Base-by-base conservation (phyloP, 2,797 vertebrate species). In the Lithobates pipiens region DNA sequence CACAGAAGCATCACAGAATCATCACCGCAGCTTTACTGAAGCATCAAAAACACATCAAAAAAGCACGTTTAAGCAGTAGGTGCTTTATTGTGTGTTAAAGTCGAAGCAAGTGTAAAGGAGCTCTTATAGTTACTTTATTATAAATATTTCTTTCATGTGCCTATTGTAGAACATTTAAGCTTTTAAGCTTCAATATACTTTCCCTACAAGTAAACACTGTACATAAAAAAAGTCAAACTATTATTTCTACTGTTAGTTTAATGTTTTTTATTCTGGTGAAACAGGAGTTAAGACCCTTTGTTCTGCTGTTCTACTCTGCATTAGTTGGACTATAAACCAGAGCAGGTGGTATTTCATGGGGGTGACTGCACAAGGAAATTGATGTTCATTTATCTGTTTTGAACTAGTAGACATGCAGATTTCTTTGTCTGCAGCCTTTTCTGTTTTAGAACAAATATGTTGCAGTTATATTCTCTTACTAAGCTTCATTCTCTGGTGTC, bases 261-360 rank as follows among this genome's bases (percentile, higher is more conserved):
- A 67, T 6, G 61, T n/a, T 13, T 54, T 54, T 54, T 54, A 18
- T 61, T 61, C 21, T 61, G 54, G 21, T 61, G 8, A 61, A 61
- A 61, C 65, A 67, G 5, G n/a, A 67, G 65, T 67, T 11, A 67
- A 67, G 21, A 61, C 54, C 65, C 27, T 67, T 27, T 67, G 65
- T 29, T 67, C 10, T 67, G 0, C 11, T 67, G 5, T 67, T 67
- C 21, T 25, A 67, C 25, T 23, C 46, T 23, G 29, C 4, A 16
- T 4, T 57, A 57, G 46, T 57, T 32, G n/a, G 46, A 50, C 21
- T 76, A 76, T 57, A 29, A 76, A 54, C 15, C 46, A 29, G 44
- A 76, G 46, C 74, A 76, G 74, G 74, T 76, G 27, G 27, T 25
- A 54, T 76, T 76, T 76, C 18, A 34, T n/a, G 29, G 29, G 44